A percentile compares a stretch with the other conserved stretches of the same genome.
These are phyloP conservation scores for Acleris cristana DNA, from an alignment of 2,888 invertebrate genomes.

Conservation along the genomic window DNA sequence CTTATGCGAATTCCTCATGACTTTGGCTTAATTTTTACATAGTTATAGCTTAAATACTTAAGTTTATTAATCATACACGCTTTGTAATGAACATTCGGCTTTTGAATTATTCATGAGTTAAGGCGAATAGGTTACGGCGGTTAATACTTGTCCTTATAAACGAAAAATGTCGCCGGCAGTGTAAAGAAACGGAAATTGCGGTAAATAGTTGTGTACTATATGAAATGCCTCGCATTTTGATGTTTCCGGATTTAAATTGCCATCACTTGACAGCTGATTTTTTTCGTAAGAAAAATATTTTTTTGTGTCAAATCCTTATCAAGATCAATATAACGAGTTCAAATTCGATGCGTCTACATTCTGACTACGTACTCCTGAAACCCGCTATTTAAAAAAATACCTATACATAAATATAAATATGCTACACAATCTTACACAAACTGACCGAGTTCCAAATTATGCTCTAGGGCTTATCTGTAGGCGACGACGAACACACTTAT, in stretches of 20 bases:
- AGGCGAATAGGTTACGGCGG: constrained; percentile 29
- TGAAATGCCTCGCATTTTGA: constrained; percentile 17
- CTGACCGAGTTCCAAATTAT: too few species aligned
- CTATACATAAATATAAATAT: too few species aligned
- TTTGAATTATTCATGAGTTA: constrained; percentile 32
- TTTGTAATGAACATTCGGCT: constrained; percentile 22
- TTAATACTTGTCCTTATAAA: constrained; percentile 33
- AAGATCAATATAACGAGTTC: too few species aligned
- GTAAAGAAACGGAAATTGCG: constrained; percentile 32
- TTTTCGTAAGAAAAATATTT: too few species aligned
- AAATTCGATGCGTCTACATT: too few species aligned
- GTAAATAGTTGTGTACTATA: constrained; percentile 26
- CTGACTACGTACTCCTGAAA: too few species aligned
- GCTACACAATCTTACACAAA: too few species aligned
- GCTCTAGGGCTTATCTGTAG: too few species aligned
- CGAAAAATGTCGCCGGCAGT: constrained; percentile 16
- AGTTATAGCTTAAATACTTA: constrained; percentile 28
- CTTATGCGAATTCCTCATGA: constrained; percentile 25
- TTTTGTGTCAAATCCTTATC: too few species aligned
- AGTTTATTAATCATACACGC: constrained; percentile 31
- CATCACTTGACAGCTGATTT: too few species aligned
- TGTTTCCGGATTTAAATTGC: background rate
- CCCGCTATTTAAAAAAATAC: too few species aligned
- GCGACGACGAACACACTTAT: too few species aligned
- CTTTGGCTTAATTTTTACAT: constrained; percentile 22